A percentile compares a stretch with the other conserved stretches of the same genome.
Evolutionary conservation across 92 coral and sea anemone genomes (phyloP).

Genomic region (Epizoanthus illoricatus): DNA sequence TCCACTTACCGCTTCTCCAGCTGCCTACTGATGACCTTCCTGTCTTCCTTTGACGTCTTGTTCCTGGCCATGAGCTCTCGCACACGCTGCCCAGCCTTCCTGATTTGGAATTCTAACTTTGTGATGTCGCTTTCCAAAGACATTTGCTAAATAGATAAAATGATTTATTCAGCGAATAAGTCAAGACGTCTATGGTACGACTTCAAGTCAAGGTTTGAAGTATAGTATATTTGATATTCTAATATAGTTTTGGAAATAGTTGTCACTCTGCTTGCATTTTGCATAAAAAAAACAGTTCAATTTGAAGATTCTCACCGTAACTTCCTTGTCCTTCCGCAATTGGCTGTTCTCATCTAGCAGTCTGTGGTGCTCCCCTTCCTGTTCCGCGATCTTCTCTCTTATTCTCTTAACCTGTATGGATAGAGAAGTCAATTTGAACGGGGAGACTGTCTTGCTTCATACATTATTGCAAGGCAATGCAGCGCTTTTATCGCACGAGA

Average conservation of each 20-base stretch:
- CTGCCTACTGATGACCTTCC: slow-evolving; percentile 40
- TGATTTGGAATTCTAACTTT: slow-evolving; percentile 63
- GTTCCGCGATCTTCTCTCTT: slow-evolving; percentile 83
- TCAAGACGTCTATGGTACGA: no score
- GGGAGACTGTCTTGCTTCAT: background rate
- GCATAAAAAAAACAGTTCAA: no score
- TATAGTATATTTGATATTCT: no score
- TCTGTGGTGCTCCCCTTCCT: slow-evolving; percentile 84
- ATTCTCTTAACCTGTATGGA: slow-evolving; percentile 68
- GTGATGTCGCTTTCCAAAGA: slow-evolving; percentile 69
- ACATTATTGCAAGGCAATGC: background rate
- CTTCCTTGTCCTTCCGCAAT: slow-evolving; percentile 68
- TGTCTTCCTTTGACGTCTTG: slow-evolving; percentile 65
- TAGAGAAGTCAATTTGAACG: background rate
- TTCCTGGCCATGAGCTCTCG: slow-evolving; percentile 65
- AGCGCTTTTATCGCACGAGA: background rate
- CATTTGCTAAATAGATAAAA: slow-evolving; percentile 54
- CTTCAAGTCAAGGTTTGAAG: no score
- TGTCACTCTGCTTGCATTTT: no score
- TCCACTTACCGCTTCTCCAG: no score
- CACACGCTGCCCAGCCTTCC: slow-evolving; percentile 44
- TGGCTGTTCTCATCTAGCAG: slow-evolving; percentile 81
- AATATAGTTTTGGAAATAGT: no score
- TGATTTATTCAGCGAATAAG: background rate
- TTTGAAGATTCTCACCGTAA: slow-evolving; percentile 51